Evolutionary conservation across 2,113 vertebrate species (phyloP).

Genomic region (Helogale parvula): DNA sequence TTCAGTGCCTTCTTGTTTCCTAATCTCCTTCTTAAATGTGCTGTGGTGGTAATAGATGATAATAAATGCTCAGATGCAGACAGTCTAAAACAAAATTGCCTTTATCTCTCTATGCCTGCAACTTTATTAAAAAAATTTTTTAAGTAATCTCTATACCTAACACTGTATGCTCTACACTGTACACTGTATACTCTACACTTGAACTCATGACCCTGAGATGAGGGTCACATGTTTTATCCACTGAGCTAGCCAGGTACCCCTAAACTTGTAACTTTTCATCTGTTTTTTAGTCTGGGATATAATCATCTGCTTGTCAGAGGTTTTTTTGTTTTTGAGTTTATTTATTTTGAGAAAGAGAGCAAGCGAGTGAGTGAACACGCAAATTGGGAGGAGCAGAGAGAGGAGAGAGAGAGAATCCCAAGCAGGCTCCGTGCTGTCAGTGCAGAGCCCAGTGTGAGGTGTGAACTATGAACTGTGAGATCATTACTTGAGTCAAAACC

Average conservation of each 20-base stretch:
- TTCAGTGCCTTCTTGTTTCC: background rate
- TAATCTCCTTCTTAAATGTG: background rate
- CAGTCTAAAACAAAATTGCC: background rate
- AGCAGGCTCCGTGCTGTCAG: no score
- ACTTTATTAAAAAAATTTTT: background rate
- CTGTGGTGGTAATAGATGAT: background rate
- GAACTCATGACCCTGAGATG: background rate
- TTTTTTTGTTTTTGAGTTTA: no score
- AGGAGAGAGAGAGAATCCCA: no score
- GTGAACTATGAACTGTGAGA: no score
- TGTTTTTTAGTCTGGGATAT: background rate
- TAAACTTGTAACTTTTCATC: background rate
- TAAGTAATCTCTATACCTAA: background rate
- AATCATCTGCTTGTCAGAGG: constrained; percentile 6
- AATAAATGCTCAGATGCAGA: background rate
- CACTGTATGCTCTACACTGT: no score
- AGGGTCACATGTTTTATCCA: background rate
- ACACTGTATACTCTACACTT: no score
- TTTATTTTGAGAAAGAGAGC: no score
- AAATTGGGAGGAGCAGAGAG: no score
- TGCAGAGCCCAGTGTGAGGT: no score
- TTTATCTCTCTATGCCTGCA: background rate
- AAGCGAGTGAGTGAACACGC: no score
- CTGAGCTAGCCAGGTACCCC: background rate
- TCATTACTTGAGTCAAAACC: no score